A percentile compares a stretch with the other conserved stretches of the same genome.
phyloP scores from a whole-genome alignment of 2,797 vertebrate genomes.

The Pseudocheirus occidentalis region DNA sequence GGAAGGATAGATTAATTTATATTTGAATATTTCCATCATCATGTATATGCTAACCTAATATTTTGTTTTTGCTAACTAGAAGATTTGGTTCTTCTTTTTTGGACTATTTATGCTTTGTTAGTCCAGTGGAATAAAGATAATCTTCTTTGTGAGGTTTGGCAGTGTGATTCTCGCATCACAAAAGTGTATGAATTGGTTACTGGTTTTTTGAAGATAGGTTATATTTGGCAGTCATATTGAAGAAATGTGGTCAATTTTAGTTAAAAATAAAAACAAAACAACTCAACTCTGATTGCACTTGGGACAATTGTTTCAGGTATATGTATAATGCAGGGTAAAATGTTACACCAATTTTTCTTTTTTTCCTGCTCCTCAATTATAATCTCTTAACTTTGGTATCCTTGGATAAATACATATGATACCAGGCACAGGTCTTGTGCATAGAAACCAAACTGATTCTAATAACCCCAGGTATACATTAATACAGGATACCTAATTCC shows the following conservation, averaged over 20 bases:
- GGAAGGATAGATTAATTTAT: constrained; percentile 16
- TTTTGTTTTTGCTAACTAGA: not conserved
- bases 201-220: not conserved
- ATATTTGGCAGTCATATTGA: constrained; percentile 20
- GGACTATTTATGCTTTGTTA: constrained; percentile 7
- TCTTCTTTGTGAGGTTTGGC: not conserved
- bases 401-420: not conserved
- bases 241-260: constrained; percentile 10
- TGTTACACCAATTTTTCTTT: not conserved
- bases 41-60: not conserved
- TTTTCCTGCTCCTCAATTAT: not conserved
- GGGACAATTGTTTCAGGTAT: not conserved
- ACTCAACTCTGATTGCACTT: not conserved
- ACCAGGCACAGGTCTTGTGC: not conserved
- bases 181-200: not conserved
- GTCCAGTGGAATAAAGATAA: not conserved
- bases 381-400: not conserved
- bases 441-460: not conserved
- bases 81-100: not conserved
- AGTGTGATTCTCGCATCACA: not conserved
- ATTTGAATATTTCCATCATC: not conserved
- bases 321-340: fast-evolving
- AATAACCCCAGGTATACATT: not conserved
- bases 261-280: not conserved
- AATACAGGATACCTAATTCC: not conserved